phyloP scores from a whole-genome alignment of 2,888 invertebrate genomes.

The Melangyna quadrimaculata region DNA sequence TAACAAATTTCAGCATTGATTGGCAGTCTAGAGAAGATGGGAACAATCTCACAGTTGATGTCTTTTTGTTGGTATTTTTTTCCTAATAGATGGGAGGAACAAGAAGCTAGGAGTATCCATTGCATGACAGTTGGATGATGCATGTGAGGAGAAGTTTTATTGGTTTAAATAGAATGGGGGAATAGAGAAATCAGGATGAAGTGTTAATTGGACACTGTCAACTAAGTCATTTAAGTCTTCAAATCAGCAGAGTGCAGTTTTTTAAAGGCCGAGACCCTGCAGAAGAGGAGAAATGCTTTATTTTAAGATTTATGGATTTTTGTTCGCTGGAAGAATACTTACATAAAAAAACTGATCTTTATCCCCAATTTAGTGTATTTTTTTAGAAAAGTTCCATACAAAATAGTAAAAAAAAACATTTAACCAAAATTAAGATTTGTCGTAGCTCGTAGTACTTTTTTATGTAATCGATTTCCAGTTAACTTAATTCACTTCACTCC shows the following conservation, averaged over 20 bases:
- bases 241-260: neutral
- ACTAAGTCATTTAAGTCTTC: constrained; percentile 27
- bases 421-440: no score
- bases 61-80: constrained; percentile 19
- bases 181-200: constrained; percentile 2
- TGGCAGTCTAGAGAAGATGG: constrained; percentile 34
- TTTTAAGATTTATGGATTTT: neutral
- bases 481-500: no score
- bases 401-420: no score
- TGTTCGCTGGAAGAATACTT: no score
- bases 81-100: constrained; percentile 8
- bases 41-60: constrained; percentile 54
- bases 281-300: neutral
- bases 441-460: no score
- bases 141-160: constrained; percentile 5
- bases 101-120: neutral
- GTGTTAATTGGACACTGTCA: constrained; percentile 65
- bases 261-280: neutral
- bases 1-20: constrained; percentile 17
- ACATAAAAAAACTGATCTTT: no score
- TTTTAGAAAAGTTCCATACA: no score
- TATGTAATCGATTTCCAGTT: no score
- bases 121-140: constrained; percentile 30
- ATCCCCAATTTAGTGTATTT: no score
- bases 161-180: neutral